A percentile compares a stretch with the other conserved stretches of the same genome.
Conservation (phyloP, 92 coral and sea anemone genomes). For the Paramuricea clavata region DNA sequence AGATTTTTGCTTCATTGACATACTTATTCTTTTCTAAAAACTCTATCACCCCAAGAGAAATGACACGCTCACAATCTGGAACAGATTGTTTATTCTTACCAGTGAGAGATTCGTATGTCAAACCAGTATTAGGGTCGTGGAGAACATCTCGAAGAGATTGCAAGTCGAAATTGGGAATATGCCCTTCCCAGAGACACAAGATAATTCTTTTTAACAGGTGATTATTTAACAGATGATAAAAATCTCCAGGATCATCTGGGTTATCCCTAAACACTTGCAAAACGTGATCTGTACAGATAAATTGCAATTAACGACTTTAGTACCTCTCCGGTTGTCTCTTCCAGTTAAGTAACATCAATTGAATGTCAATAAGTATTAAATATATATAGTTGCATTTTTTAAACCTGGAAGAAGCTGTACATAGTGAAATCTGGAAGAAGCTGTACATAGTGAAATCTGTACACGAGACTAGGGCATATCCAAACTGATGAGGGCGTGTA, state of each 20-base stretch:
- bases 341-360: not conserved
- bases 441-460: too few relatives aligned
- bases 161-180: constrained; percentile 30
- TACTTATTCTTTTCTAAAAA: constrained; percentile 42
- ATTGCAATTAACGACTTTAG: constrained; percentile 26
- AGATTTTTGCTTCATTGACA: constrained; percentile 1
- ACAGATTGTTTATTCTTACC: constrained; percentile 63
- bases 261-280: not conserved
- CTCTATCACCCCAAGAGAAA: constrained; percentile 39
- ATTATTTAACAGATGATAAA: constrained; percentile 12
- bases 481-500: too few relatives aligned
- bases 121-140: constrained; percentile 51
- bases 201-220: constrained; percentile 54
- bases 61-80: constrained; percentile 53
- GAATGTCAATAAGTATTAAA: too few relatives aligned
- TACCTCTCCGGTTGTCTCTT: not conserved
- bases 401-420: too few relatives aligned
- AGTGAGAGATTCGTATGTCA: constrained; percentile 63
- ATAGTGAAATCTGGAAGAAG: too few relatives aligned
- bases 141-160: constrained; percentile 39
- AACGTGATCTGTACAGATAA: not conserved
- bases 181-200: constrained; percentile 33
- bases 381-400: too few relatives aligned
- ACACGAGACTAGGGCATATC: too few relatives aligned
- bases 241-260: not conserved